Base-by-base conservation (phyloP, 2,113 vertebrate species). In the Channa argus region DNA sequence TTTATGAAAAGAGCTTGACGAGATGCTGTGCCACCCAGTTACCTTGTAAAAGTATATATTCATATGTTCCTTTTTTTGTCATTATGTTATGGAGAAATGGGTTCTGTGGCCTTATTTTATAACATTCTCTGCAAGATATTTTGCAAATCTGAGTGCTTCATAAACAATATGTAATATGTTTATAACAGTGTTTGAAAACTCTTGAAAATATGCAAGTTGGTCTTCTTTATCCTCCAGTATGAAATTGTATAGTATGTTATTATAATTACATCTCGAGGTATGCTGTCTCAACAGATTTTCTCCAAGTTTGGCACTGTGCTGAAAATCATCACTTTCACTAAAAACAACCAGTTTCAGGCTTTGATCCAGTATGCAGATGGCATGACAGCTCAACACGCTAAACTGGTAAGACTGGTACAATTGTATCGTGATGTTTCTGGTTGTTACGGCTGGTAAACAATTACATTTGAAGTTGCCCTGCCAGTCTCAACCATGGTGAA, bases 261-360 rank as follows among this genome's bases (percentile, higher is more conserved):
- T 24, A 9, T 36, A 39, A 65, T 6, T 24, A 24, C 24, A 33
- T 54, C n/a, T 10, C 13, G 34, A 61, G 46, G 69, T 0, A 0
- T 52, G 10, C 24, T 8, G 0, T 63, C 1, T 72, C 47, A 6
- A 33, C 24, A 24, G 98, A 99, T 99, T 82, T 99, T 99, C 77
- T 99, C 97, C n/a, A 99, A 99, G 77, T 98, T 98, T 9, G 98
- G 98, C 53, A 96, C 97, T 0, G 98, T 99, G 36, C 89, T 99
- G 87, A 99, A 99, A 82, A 98, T 99, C 41, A 99, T 99, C 71
- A 99, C 97, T 0, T 99, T 99, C 84, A 99, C 97, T 0, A 99
- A 99, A 95, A 99, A 99, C 88, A 97, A 96, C 89, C 97, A 99
- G 85, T 99, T 99, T 76, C 98, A 99, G 91, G 97, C 98, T 0